Evolutionary conservation across 2,797 vertebrate genomes (phyloP).

Genomic region (Nyctalus aviator): DNA sequence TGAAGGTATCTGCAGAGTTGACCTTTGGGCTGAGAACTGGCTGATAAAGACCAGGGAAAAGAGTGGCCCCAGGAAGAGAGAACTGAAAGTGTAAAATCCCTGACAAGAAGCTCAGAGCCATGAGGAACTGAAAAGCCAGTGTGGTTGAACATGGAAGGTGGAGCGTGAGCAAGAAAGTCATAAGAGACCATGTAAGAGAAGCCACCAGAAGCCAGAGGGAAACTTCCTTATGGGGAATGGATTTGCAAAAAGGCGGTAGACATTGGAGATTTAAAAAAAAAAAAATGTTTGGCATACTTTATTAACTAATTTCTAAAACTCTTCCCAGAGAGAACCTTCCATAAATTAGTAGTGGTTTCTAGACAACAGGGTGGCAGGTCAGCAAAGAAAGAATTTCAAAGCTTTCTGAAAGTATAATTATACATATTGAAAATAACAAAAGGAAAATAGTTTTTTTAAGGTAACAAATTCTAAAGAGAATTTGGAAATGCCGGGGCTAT

Average conservation of each 20-base stretch:
- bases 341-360: slow-evolving; percentile 77
- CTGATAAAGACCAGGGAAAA: neutral
- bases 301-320: slow-evolving; percentile 51
- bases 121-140: slow-evolving; percentile 54
- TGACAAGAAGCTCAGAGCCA: neutral
- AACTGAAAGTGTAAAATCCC: slow-evolving; percentile 45
- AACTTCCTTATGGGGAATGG: neutral
- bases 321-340: slow-evolving; percentile 78
- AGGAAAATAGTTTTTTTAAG: slow-evolving; percentile 83
- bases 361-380: slow-evolving; percentile 79
- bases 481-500: slow-evolving; percentile 80
- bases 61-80: neutral
- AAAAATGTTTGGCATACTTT: neutral
- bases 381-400: slow-evolving; percentile 64
- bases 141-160: neutral
- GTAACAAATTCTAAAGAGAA: slow-evolving; percentile 78
- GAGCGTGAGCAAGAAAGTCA: neutral
- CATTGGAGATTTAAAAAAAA: neutral
- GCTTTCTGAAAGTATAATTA: slow-evolving; percentile 82
- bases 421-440: slow-evolving; percentile 69
- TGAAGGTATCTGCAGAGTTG: neutral
- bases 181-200: neutral
- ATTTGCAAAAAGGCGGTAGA: neutral
- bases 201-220: neutral
- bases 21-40: neutral